These are phyloP conservation scores for Orchesella flavescens DNA, from an alignment of 2,888 invertebrate species.

Conservation along the genomic window DNA sequence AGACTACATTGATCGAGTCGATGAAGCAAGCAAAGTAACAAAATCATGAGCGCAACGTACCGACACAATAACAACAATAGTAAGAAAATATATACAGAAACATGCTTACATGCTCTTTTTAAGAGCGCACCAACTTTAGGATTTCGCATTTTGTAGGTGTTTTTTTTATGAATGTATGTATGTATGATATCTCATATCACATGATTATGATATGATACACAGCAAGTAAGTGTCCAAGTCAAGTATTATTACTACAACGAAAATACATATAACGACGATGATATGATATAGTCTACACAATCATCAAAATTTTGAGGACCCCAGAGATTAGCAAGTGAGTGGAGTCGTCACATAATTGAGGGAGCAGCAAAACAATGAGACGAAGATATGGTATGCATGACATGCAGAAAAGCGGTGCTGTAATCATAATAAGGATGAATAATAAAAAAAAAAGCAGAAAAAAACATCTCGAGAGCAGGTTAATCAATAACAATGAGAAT, in stretches of 20 bases:
- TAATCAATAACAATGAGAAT: conserved; percentile 43
- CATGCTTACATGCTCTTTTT: neutral
- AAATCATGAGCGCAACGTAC: no score
- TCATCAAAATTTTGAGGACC: neutral
- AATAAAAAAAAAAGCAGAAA: conserved; percentile 14
- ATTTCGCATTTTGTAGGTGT: no score
- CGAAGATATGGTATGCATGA: conserved; percentile 5
- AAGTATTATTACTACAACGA: no score
- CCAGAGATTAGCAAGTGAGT: neutral
- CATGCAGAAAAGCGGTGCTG: conserved; percentile 3
- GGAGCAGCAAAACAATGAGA: neutral
- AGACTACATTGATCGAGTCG: conserved; percentile 13
- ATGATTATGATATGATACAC: no score
- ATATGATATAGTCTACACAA: no score
- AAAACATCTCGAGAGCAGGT: conserved; percentile 11
- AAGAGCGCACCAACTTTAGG: neutral
- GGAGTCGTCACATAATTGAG: conserved; percentile 6
- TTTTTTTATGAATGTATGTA: neutral
- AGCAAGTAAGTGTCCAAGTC: no score
- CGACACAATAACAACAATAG: neutral
- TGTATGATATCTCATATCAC: neutral
- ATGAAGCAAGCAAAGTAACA: conserved; percentile 7
- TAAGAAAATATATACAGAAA: neutral
- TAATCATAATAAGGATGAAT: neutral
- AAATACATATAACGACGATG: no score